Percentiles rank a stretch among this genome's conserved stretches.
These are phyloP conservation scores for Oedothorax gibbosus DNA, from an alignment of 1,140 invertebrate species.

Conservation along the genomic window DNA sequence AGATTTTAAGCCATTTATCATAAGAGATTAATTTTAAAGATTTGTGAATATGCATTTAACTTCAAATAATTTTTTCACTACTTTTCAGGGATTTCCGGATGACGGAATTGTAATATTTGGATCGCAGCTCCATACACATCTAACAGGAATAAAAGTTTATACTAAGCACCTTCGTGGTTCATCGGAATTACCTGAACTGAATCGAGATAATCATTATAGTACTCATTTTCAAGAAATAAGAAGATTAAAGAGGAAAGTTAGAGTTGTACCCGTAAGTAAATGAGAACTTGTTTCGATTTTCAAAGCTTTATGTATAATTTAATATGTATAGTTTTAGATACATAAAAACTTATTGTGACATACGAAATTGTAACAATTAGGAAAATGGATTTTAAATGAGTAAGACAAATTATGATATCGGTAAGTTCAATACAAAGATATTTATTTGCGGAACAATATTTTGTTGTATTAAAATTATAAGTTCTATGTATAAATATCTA, in stretches of 20 bases:
- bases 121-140: constrained; percentile 96
- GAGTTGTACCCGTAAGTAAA: constrained; percentile 82
- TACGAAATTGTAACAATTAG: no score
- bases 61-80: no score
- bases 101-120: constrained; percentile 92
- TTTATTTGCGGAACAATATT: no score
- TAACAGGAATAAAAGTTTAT: constrained; percentile 86
- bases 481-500: no score
- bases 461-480: no score
- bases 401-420: no score
- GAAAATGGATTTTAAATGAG: no score
- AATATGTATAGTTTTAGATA: no score
- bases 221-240: constrained; percentile 99
- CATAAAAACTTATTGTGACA: no score
- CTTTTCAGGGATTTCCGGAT: constrained; percentile 79
- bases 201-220: constrained; percentile 95
- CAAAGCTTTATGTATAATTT: no score
- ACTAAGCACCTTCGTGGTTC: constrained; percentile 87
- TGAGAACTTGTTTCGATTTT: background rate
- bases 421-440: no score
- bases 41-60: no score
- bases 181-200: constrained; percentile 81
- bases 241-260: constrained; percentile 80
- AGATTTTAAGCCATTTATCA: background rate
- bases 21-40: background rate